Percentiles rank a stretch among this genome's conserved stretches.
phyloP scores from a whole-genome alignment of 2,888 invertebrate species.

The Cerastoderma edule region DNA sequence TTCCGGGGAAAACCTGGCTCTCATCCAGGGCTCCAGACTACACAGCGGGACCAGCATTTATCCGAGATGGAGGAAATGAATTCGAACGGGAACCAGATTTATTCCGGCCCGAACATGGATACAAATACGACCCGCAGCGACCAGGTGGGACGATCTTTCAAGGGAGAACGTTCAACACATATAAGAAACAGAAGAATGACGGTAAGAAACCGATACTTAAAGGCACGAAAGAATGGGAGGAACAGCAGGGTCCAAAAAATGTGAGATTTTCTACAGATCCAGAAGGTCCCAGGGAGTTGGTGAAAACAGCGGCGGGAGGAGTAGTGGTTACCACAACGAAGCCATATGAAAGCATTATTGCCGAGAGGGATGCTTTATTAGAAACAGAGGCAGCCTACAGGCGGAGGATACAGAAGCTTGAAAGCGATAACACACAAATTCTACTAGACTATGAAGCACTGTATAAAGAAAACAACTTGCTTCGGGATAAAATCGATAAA shows the following conservation, averaged over 20 bases:
- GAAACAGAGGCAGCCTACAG: conserved; percentile 51
- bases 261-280: conserved; percentile 34
- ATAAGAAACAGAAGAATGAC: conserved; percentile 30
- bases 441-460: conserved; percentile 53
- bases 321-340: conserved; percentile 43
- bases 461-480: conserved; percentile 56
- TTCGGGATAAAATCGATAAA: conserved; percentile 55
- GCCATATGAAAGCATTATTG: conserved; percentile 48
- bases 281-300: conserved; percentile 38
- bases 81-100: conserved; percentile 32
- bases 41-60: conserved; percentile 27
- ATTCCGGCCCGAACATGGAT: neutral
- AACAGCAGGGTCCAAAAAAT: conserved; percentile 22
- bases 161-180: conserved; percentile 53
- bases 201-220: conserved; percentile 19
- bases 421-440: conserved; percentile 49
- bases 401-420: conserved; percentile 44
- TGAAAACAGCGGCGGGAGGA: conserved; percentile 41
- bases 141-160: conserved; percentile 56
- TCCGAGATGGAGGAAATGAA: conserved; percentile 22
- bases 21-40: conserved; percentile 54
- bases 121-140: conserved; percentile 41
- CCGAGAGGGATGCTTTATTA: conserved; percentile 56
- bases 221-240: neutral
- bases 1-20: conserved; percentile 51